Percentiles rank a stretch among this genome's conserved stretches.
phyloP scores from a whole-genome alignment of 2,113 vertebrate species.

The Chaetodon auriga region DNA sequence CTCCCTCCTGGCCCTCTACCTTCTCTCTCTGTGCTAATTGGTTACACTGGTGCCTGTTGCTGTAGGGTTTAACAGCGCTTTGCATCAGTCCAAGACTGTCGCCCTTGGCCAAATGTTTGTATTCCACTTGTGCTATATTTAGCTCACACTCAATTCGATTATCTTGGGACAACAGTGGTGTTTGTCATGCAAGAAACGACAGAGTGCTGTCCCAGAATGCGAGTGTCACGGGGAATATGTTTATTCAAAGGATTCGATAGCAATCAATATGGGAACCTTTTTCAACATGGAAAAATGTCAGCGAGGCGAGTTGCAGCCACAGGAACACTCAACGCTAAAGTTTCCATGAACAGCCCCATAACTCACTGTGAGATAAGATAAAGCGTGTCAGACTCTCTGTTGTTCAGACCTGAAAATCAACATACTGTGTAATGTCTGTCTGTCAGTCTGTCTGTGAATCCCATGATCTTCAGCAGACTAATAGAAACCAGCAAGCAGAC shows the following conservation, averaged over 20 bases:
- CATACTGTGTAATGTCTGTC: neutral
- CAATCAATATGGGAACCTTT: too few species aligned
- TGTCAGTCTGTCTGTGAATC: neutral
- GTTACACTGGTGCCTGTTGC: conserved; percentile 49
- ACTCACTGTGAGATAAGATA: conserved; percentile 40
- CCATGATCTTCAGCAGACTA: neutral
- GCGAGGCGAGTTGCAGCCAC: neutral
- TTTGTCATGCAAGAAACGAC: conserved; percentile 14
- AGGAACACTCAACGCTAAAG: neutral
- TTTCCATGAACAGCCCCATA: neutral
- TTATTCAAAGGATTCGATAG: neutral
- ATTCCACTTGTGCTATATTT: conserved; percentile 65
- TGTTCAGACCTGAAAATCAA: neutral
- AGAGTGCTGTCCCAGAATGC: neutral
- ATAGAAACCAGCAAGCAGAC: neutral
- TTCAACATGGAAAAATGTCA: neutral
- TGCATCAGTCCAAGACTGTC: conserved; percentile 41
- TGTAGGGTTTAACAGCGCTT: conserved; percentile 68
- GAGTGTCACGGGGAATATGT: neutral
- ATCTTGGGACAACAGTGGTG: conserved; percentile 43
- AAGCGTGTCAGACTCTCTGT: conserved; percentile 2
- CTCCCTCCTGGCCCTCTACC: conserved; percentile 19
- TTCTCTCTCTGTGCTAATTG: conserved; percentile 57
- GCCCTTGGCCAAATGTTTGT: conserved; percentile 59
- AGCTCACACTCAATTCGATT: conserved; percentile 58